These are phyloP conservation scores for Petrocephalus zakoni DNA, from an alignment of 2,113 vertebrate species.

Conservation along the genomic window DNA sequence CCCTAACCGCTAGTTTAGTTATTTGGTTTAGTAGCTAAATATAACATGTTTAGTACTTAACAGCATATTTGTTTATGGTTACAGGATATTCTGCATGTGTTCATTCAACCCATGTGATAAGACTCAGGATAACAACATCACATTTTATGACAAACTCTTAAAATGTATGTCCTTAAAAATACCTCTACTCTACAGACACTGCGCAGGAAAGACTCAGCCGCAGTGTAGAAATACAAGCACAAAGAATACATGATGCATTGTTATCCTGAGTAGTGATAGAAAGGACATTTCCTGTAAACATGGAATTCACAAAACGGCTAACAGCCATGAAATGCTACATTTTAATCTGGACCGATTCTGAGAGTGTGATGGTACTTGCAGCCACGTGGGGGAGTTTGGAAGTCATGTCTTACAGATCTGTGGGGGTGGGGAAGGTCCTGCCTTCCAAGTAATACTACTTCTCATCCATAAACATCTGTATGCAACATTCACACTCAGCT, in stretches of 20 bases:
- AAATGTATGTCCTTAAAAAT: neutral
- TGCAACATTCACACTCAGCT: neutral
- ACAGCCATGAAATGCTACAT: neutral
- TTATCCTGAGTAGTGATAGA: neutral
- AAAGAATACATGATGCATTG: neutral
- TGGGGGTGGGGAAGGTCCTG: neutral
- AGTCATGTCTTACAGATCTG: neutral
- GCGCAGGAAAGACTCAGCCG: neutral
- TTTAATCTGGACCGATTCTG: neutral
- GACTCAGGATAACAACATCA: neutral
- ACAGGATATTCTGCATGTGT: neutral
- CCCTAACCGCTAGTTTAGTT: neutral
- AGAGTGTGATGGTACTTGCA: neutral
- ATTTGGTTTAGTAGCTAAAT: neutral
- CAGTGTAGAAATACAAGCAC: neutral
- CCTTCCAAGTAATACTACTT: neutral
- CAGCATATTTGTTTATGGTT: slow-evolving; percentile 7
- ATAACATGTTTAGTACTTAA: neutral
- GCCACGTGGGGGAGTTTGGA: neutral
- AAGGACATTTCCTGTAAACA: neutral
- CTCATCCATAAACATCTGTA: neutral
- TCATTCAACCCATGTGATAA: neutral
- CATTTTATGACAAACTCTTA: neutral
- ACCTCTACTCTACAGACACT: neutral
- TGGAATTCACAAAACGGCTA: neutral